A percentile compares a stretch with the other conserved stretches of the same genome.
Conservation (phyloP, 1,140 invertebrate species). For the Trissolcus basalis region DNA sequence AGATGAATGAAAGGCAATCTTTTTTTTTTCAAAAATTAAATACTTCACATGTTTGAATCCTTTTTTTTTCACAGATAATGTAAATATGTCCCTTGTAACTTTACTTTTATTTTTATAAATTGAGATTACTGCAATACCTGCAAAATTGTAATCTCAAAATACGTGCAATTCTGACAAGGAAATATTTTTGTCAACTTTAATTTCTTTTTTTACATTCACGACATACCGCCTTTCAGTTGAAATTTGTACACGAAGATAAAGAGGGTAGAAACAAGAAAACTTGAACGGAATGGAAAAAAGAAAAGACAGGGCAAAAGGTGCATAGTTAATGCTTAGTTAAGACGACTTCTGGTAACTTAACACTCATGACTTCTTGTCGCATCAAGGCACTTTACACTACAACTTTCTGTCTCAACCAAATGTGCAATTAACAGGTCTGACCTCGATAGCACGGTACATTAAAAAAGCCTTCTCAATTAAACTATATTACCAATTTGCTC, state of each 20-base stretch:
- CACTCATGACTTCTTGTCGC: slow-evolving; percentile 46
- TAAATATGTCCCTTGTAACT: too few species aligned
- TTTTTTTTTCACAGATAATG: too few species aligned
- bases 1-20: too few species aligned
- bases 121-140: too few species aligned
- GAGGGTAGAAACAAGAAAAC: slow-evolving; percentile 25
- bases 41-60: too few species aligned
- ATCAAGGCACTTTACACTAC: slow-evolving; percentile 35
- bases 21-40: too few species aligned
- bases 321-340: slow-evolving; percentile 55
- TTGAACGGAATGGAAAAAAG: slow-evolving; percentile 25
- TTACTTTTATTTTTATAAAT: too few species aligned
- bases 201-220: slow-evolving; percentile 28
- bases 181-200: slow-evolving; percentile 14
- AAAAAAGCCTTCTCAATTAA: too few species aligned
- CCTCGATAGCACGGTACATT: slow-evolving; percentile 14
- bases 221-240: slow-evolving; percentile 23
- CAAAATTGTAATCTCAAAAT: too few species aligned
- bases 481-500: not conserved
- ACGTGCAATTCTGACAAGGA: too few species aligned
- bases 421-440: slow-evolving; percentile 52
- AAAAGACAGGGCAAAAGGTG: slow-evolving; percentile 30
- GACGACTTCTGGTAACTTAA: slow-evolving; percentile 53
- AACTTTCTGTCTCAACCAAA: slow-evolving; percentile 56
- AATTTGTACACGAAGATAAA: slow-evolving; percentile 20